Base-by-base conservation (phyloP, 2,888 invertebrate species). In the Xestoiulus laeticollis region DNA sequence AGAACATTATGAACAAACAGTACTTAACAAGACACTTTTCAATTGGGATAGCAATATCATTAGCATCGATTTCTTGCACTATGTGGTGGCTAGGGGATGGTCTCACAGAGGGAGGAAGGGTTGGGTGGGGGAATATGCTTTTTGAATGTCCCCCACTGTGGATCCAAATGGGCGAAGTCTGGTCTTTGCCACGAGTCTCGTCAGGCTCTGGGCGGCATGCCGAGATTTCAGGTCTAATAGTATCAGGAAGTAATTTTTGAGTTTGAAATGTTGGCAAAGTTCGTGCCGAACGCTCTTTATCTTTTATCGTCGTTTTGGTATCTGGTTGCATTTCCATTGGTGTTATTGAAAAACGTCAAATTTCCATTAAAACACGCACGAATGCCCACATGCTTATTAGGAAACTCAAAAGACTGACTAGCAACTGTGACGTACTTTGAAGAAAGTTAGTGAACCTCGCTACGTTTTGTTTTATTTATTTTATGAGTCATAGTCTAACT, bases 361-460 rank as follows among this genome's bases (percentile, higher is more conserved):
- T 59, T n/a, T 59, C n/a, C 22, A 59, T 59, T n/a, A 59, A 59
- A 59, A 59, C 59, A 59, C 59, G 59, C 59, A 59, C 59, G 59
- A 59, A 19, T 59, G 5, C 59, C 59, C 59, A n/a, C 22, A 38
- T 8, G 59, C 59, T 59, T n/a, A 5, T 59, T 48, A 48, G 16
- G n/a, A n/a, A 59, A 59, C 19, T 59, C 59, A 3, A 48, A 8
- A 48, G 48, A 14, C 48, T 48, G 48, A 48, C 48, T 48, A 59
- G 59, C 59, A 8, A 59, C 59, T 59, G 59, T n/a, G 59, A 59
- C 59, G 59, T 19, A 8, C 33, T n/a, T 22, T n/a, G 59, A 59
- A 59, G 59, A 59, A 59, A 59, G 59, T 59, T 59, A 59, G 59
- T 59, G 59, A 59, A 59, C 59, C 59, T 59, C 59, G 19, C 59